A percentile compares a stretch with the other conserved stretches of the same genome.
These are phyloP conservation scores for Eulithis testata DNA, from an alignment of 2,888 invertebrate species.

Conservation along the genomic window DNA sequence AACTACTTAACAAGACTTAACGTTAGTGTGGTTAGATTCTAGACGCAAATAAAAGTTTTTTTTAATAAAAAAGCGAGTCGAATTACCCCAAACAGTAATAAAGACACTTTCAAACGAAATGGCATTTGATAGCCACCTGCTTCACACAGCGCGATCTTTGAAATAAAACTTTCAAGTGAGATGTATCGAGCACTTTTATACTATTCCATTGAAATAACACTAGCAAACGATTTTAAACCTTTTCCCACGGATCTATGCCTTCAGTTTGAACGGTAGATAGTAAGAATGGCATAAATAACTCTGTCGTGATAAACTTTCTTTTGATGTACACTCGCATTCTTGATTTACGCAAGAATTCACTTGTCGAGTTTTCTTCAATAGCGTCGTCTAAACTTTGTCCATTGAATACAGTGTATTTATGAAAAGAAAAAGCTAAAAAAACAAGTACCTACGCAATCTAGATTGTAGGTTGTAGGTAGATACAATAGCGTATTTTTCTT, in stretches of 20 bases:
- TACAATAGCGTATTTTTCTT: no score
- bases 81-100: slow-evolving; percentile 44
- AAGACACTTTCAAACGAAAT: slow-evolving; percentile 46
- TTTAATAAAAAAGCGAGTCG: not conserved
- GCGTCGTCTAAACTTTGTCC: slow-evolving; percentile 62
- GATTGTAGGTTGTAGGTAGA: no score
- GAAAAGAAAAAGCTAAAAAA: slow-evolving; percentile 32
- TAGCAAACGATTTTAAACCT: slow-evolving; percentile 46
- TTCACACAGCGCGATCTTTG: slow-evolving; percentile 51
- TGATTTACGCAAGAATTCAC: slow-evolving; percentile 65
- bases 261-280: slow-evolving; percentile 26
- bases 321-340: slow-evolving; percentile 61
- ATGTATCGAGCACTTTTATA: slow-evolving; percentile 51
- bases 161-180: slow-evolving; percentile 67
- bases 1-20: no score
- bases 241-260: slow-evolving; percentile 46
- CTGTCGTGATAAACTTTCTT: slow-evolving; percentile 55
- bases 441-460: not conserved
- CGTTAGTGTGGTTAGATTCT: no score
- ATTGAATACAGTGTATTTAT: slow-evolving; percentile 48
- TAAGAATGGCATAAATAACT: slow-evolving; percentile 41
- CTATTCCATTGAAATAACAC: slow-evolving; percentile 37
- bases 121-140: slow-evolving; percentile 48
- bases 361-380: slow-evolving; percentile 64
- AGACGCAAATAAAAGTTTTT: no score